Evolutionary conservation across 2,113 vertebrate genomes (phyloP).

Genomic region (Panthera uncia): DNA sequence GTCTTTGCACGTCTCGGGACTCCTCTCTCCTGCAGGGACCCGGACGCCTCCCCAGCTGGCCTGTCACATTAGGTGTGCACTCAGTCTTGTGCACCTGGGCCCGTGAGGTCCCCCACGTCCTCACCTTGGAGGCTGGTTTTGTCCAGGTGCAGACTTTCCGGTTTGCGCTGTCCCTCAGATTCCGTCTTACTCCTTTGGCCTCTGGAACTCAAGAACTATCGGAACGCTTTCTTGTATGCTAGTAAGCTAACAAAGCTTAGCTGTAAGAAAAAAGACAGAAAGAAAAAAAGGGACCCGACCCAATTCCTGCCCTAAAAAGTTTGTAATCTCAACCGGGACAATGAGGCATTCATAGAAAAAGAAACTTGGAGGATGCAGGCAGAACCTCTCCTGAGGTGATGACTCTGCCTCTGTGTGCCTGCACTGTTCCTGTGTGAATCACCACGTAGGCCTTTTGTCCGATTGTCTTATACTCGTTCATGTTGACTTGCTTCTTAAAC

Average conservation of each 20-base stretch:
- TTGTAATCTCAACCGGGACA: neutral
- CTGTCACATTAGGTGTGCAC: too few species aligned
- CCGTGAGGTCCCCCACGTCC: neutral
- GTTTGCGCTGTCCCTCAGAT: neutral
- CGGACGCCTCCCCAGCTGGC: neutral
- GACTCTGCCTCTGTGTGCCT: neutral
- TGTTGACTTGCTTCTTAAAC: rapidly evolving
- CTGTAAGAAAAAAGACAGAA: neutral
- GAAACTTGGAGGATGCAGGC: neutral
- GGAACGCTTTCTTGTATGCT: neutral
- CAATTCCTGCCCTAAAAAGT: neutral
- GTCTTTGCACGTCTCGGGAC: rapidly evolving
- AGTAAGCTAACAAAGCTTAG: neutral
- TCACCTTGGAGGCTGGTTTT: neutral
- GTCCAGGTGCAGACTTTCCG: neutral
- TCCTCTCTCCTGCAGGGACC: neutral
- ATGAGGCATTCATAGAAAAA: neutral
- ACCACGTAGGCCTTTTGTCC: rapidly evolving
- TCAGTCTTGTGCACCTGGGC: neutral
- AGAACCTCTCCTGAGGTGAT: neutral
- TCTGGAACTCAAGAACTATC: neutral
- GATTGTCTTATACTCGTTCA: rapidly evolving
- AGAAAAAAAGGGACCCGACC: neutral
- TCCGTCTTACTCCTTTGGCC: neutral
- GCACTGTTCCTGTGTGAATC: rapidly evolving